phyloP scores from a whole-genome alignment of 1,140 invertebrate genomes.

The Temnothorax nylanderi region DNA sequence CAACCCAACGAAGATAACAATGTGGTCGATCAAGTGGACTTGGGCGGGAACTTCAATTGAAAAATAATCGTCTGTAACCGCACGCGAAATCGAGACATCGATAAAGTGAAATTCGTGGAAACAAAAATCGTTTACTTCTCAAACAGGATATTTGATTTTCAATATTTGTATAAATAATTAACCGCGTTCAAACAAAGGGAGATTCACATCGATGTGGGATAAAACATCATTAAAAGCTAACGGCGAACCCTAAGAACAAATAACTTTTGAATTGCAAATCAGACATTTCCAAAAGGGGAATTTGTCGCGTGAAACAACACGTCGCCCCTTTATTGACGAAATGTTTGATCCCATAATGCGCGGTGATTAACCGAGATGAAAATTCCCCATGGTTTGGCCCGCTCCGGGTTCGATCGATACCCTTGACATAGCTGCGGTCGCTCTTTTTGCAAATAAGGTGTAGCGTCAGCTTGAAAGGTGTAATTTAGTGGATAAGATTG shows the following conservation, averaged over 20 bases:
- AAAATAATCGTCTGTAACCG: too few relatives aligned
- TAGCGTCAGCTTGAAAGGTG: conserved; percentile 11
- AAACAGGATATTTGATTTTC: not conserved
- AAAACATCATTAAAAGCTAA: too few relatives aligned
- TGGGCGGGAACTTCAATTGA: not conserved
- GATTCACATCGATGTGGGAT: too few relatives aligned
- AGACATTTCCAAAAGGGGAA: not conserved
- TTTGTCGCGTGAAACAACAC: too few relatives aligned
- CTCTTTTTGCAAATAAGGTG: conserved; percentile 1
- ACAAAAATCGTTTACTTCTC: not conserved
- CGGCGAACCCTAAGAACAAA: not conserved
- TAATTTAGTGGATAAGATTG: conserved; percentile 18
- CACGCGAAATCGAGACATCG: not conserved
- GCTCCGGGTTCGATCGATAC: not conserved
- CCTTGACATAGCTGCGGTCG: conserved; percentile 30
- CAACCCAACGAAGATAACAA: not conserved
- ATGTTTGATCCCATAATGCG: not conserved
- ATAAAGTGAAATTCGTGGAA: not conserved
- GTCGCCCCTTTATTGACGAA: not conserved
- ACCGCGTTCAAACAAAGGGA: too few relatives aligned
- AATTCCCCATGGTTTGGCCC: not conserved
- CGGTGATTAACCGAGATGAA: not conserved
- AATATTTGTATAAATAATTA: not conserved
- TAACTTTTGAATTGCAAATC: not conserved
- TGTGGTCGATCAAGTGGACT: not conserved